Conservation (phyloP, 2,113 vertebrate species). For the Dolichallabes microphthalmus region DNA sequence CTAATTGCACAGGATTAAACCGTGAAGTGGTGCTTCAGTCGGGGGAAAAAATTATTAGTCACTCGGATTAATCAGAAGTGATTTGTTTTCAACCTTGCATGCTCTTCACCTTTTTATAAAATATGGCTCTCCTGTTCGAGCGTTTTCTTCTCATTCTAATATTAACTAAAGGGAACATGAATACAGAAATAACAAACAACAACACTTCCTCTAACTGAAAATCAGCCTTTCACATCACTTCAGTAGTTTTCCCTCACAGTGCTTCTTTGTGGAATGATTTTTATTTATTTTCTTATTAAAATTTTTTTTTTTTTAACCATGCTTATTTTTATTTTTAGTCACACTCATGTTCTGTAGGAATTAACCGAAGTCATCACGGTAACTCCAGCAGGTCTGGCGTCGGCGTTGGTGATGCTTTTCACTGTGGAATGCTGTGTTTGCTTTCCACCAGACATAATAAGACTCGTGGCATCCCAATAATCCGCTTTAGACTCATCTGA, state of each 20-base stretch:
- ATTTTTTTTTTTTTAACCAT: not conserved
- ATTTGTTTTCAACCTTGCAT: not conserved
- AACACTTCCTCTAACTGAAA: not conserved
- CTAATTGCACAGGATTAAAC: not conserved
- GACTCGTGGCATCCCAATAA: not conserved
- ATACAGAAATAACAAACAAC: slow-evolving; percentile 1
- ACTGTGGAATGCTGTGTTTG: slow-evolving; percentile 10
- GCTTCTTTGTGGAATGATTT: not conserved
- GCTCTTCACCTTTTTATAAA: not conserved
- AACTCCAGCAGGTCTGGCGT: not conserved
- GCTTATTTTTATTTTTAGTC: not conserved
- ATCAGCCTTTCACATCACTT: not conserved
- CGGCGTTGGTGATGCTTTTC: not conserved
- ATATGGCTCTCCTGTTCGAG: not conserved
- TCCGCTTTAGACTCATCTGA: slow-evolving; percentile 14
- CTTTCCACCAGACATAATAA: slow-evolving; percentile 22
- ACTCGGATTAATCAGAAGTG: not conserved
- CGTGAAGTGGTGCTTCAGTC: not conserved
- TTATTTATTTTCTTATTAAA: not conserved
- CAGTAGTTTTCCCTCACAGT: not conserved
- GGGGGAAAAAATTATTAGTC: not conserved
- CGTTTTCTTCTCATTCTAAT: not conserved
- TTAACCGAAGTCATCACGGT: not conserved
- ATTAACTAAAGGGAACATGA: not conserved
- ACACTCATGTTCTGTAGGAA: not conserved